Conservation (phyloP, 2,113 vertebrate species). For the Melanerpes formicivorus region DNA sequence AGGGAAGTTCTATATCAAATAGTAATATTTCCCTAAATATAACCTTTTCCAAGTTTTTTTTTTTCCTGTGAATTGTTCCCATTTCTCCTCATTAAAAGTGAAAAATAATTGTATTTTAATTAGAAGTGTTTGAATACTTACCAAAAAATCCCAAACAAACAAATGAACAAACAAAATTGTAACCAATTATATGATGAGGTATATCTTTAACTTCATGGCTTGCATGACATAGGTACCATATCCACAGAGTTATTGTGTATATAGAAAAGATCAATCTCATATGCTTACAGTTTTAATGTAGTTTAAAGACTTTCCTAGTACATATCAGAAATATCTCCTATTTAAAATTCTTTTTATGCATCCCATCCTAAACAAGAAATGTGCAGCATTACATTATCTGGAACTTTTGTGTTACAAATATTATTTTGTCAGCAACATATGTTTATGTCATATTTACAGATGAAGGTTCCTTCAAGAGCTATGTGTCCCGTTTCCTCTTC, state of each 20-base stretch:
- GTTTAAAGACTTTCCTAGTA: not conserved
- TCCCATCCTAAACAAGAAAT: not conserved
- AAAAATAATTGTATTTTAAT: not conserved
- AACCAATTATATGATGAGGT: not conserved
- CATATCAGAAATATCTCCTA: not conserved
- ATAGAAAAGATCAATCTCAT: not conserved
- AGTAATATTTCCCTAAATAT: not conserved
- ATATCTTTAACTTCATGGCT: not conserved
- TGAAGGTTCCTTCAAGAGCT: not conserved
- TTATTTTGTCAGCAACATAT: not conserved
- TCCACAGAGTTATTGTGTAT: not conserved
- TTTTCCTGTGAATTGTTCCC: not conserved
- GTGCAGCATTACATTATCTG: not conserved
- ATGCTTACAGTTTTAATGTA: not conserved
- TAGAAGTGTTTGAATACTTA: not conserved
- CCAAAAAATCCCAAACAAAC: not conserved
- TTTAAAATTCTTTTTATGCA: not conserved
- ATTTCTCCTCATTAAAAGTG: not conserved
- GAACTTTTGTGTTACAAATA: not conserved
- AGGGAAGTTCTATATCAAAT: not conserved
- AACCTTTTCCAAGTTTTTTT: not conserved
- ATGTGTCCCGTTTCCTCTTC: not conserved
- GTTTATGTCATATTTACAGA: not conserved
- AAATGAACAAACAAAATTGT: rapidly evolving
- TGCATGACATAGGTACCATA: not conserved